Evolutionary conservation across 2,888 invertebrate species (phyloP).

Genomic region (Heliconius hortense): DNA sequence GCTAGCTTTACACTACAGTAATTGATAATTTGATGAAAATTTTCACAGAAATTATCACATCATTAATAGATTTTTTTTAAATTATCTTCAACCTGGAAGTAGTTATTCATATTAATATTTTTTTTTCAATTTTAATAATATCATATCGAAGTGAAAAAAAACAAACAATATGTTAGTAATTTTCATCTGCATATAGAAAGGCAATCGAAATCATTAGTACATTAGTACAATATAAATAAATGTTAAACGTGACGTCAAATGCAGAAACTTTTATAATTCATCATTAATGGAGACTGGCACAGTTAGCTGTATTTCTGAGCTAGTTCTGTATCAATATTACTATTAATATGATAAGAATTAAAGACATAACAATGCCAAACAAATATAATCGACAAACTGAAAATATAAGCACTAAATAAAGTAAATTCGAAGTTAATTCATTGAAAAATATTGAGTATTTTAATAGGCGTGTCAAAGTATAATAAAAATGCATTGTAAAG

Average conservation of each 20-base stretch:
- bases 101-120: slow-evolving; percentile 2
- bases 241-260: neutral
- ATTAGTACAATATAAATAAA: slow-evolving; percentile 3
- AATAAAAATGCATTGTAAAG: slow-evolving; percentile 25
- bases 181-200: neutral
- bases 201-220: slow-evolving; percentile 2
- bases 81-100: neutral
- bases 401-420: slow-evolving; percentile 6
- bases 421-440: slow-evolving; percentile 2
- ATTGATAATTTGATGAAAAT: slow-evolving; percentile 3
- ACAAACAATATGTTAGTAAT: neutral
- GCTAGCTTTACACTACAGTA: slow-evolving; percentile 24
- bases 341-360: slow-evolving; percentile 3
- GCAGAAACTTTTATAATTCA: neutral
- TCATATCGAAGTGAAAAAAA: neutral
- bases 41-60: too few relatives aligned
- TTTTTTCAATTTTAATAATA: slow-evolving; percentile 4
- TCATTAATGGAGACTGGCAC: neutral
- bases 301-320: neutral
- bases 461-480: slow-evolving; percentile 24
- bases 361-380: neutral
- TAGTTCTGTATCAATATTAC: neutral
- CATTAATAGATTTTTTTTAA: neutral
- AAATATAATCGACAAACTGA: neutral
- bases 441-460: slow-evolving; percentile 29